Evolutionary conservation across 2,113 vertebrate species (phyloP), one percentile per base, ranked within the genome.

Genomic region (Anas platyrhynchos): DNA sequence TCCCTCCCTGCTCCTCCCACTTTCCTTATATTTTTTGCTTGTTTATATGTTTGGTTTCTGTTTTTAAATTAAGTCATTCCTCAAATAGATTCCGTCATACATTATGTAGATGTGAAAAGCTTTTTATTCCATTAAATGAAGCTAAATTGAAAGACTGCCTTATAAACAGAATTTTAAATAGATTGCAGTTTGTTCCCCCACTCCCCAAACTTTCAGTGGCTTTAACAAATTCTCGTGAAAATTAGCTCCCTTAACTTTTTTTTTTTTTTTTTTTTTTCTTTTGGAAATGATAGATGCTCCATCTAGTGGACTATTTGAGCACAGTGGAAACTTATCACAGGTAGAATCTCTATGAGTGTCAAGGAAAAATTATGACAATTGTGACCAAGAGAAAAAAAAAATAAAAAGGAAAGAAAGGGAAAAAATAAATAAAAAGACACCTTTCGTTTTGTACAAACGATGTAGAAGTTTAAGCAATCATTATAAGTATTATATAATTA

Each of bases 251-350:
- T 61, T 13, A 36, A 62, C 21, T 4, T 1, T 16, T 69, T 77
- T 62, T 81, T 4, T 1, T 16, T 69, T 77, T 62, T 81, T 44
- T 46, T 44, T 46, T 18, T 44, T 46, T 46, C 85, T 83, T 10
- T 32, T 77, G 48, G 31, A 63, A 97, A 95, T 94, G 94, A 59
- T 97, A 90, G 93, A 98, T 98, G 87, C 97, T 96, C 97, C 98
- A 98, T 97, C 98, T 98, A 98, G 97, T 97, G 97, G 97, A 68
- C 68, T 95, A 76, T 93, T 34, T 95, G 87, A 97, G 63, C 46
- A 69, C 52, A 32, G 48, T 44, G 68, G 84, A 92, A 96, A 96
- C 6, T 92, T 92, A 89, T 29, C 55, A 91, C 27, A 77, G 31
- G 59, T 94, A 46, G 48, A 85, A 88, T 44, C 14, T 11, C 65